A percentile compares a stretch with the other conserved stretches of the same genome.
Evolutionary conservation across 2,888 invertebrate genomes (phyloP).

Genomic region (Andrena bicolor): DNA sequence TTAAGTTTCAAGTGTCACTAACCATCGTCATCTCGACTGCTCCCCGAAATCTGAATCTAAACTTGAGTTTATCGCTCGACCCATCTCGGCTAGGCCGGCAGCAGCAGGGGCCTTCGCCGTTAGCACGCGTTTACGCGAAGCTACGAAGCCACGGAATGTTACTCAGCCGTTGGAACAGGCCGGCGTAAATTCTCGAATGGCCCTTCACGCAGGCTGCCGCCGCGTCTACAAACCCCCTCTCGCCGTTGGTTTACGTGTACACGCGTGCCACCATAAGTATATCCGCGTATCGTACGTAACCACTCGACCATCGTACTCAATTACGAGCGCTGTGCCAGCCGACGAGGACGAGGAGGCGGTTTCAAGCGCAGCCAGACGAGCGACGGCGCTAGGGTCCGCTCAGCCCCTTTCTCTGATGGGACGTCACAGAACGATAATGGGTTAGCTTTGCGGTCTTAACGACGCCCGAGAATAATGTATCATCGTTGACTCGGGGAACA

Average conservation of each 20-base stretch:
- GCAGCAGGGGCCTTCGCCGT: slow-evolving; percentile 16
- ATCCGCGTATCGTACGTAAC: slow-evolving; percentile 43
- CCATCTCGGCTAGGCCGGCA: not conserved
- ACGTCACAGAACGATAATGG: slow-evolving; percentile 35
- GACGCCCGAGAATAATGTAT: slow-evolving; percentile 62
- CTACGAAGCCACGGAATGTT: slow-evolving; percentile 56
- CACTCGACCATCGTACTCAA: slow-evolving; percentile 35
- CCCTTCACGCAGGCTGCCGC: slow-evolving; percentile 13
- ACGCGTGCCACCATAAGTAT: slow-evolving; percentile 39
- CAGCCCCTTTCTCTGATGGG: slow-evolving; percentile 41
- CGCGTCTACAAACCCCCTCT: not conserved
- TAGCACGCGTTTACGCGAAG: slow-evolving; percentile 55
- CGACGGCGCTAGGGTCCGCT: not conserved
- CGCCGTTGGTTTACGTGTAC: slow-evolving; percentile 34
- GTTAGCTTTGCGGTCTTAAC: slow-evolving; percentile 51
- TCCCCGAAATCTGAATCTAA: slow-evolving; percentile 6
- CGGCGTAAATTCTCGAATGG: slow-evolving; percentile 60
- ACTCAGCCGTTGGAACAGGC: slow-evolving; percentile 44
- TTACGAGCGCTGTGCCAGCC: slow-evolving; percentile 27
- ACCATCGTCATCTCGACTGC: not conserved
- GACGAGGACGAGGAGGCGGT: slow-evolving; percentile 31
- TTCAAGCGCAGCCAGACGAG: slow-evolving; percentile 36
- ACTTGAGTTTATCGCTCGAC: not conserved
- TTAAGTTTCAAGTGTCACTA: not conserved
- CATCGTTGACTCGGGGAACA: slow-evolving; percentile 55